Base-by-base conservation (phyloP, 2,113 vertebrate species). In the Microcebus lehilahytsara region DNA sequence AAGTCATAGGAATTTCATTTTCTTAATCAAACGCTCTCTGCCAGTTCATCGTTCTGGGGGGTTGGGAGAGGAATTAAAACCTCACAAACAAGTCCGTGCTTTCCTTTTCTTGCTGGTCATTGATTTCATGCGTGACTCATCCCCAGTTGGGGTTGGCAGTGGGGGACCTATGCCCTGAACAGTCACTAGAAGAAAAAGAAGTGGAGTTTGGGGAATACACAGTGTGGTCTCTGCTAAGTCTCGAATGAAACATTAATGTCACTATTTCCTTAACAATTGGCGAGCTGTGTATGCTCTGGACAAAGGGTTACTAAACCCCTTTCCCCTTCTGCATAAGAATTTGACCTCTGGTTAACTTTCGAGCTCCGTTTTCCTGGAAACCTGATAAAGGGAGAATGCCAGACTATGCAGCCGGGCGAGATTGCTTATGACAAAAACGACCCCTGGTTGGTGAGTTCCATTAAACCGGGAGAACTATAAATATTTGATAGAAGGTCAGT, bases 301-400 rank as follows among this genome's bases (percentile, higher is more conserved):
- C 67, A 74, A 90, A 93, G 60, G 78, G 80, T 81, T 95, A 92
- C 85, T 92, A 96, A 87, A 60, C 67, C 62, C 42, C 42, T 67
- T 84, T 74, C 42, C 69, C 78, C 94, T 79, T 95, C 85, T 93
- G 72, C 69, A 69, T 75, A 95, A 95, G 96, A 95, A 97, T 94
- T 71, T 97, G 95, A 97, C 95, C 96, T 97, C 62, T 96, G 91
- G 72, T 97, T 97, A 96, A 95, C 95, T 96, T 97, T 94, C 78
- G 84, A 96, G 87, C 93, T 91, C 92, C 89, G 96, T 97, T 97
- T 96, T 96, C 96, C n/a, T 96, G 96, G 96, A 97, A 97, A 98
- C 94, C 79, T 77, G 96, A 97, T 97, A 98, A 97, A 94, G 66
- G 91, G 97, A 96, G 97, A 98, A 97, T 98, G 95, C 96, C 87